These are phyloP conservation scores for Eptesicus fuscus DNA, from an alignment of 2,113 vertebrate species.

Conservation along the genomic window DNA sequence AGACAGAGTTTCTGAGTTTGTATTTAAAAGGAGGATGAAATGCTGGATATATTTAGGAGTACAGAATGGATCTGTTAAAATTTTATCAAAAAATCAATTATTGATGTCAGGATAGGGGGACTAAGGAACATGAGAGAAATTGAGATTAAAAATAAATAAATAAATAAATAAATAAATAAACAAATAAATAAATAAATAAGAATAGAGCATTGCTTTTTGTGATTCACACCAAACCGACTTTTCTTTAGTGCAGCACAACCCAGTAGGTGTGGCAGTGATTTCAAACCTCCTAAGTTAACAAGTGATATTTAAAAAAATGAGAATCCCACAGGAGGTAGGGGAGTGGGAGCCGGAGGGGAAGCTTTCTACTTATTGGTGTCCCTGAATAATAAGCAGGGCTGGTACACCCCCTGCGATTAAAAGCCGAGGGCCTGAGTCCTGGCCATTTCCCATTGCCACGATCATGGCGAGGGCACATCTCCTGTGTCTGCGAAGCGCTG, in stretches of 20 bases:
- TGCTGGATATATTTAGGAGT: constrained; percentile 30
- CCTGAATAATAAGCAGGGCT: neutral
- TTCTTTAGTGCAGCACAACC: neutral
- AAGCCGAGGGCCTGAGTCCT: neutral
- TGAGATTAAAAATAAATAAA: neutral
- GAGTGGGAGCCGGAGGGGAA: neutral
- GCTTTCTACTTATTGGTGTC: neutral
- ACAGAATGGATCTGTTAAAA: constrained; percentile 36
- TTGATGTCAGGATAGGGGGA: neutral
- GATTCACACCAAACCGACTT: neutral
- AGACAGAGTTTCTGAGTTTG: constrained; percentile 48
- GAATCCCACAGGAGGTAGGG: neutral
- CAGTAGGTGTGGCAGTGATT: neutral
- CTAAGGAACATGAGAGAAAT: neutral
- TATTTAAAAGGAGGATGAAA: constrained; percentile 55
- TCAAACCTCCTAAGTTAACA: neutral
- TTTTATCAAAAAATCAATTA: constrained; percentile 17
- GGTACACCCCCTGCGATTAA: neutral
- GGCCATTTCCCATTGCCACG: neutral
- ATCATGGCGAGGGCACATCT: neutral
- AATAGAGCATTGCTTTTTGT: neutral
- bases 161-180: neutral
- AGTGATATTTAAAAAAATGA: neutral
- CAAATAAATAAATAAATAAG: neutral
- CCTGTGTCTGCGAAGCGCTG: neutral